Conservation (phyloP, 2,797 vertebrate genomes). For the Margarornis squamiger region DNA sequence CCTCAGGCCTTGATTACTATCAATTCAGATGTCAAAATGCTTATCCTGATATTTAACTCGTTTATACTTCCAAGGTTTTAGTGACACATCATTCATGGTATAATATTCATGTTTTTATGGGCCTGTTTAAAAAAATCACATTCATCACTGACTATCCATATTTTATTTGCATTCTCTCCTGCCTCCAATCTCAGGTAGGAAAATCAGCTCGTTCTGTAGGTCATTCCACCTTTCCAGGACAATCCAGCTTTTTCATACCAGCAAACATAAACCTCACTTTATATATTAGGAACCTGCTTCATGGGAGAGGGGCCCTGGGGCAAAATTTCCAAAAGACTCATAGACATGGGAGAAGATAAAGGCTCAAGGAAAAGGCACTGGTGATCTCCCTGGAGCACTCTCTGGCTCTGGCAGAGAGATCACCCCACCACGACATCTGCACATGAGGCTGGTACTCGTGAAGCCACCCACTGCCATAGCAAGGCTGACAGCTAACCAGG, state of each 20-base stretch:
- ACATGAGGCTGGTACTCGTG: neutral
- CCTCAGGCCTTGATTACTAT: neutral
- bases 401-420: neutral
- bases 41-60: neutral
- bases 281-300: neutral
- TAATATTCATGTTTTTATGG: constrained; percentile 25
- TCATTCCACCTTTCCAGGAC: neutral
- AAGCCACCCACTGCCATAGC: neutral
- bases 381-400: neutral
- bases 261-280: neutral
- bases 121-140: neutral
- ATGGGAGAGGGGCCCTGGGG: neutral
- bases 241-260: neutral
- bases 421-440: fast-evolving
- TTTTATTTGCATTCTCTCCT: neutral
- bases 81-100: neutral
- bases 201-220: neutral
- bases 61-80: constrained; percentile 1
- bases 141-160: neutral
- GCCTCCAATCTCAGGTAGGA: neutral
- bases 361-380: neutral
- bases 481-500: neutral
- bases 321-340: neutral
- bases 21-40: neutral
- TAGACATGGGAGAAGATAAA: neutral